Base-by-base conservation (phyloP, 2,888 invertebrate species). In the Lissocephala sabroskyi region DNA sequence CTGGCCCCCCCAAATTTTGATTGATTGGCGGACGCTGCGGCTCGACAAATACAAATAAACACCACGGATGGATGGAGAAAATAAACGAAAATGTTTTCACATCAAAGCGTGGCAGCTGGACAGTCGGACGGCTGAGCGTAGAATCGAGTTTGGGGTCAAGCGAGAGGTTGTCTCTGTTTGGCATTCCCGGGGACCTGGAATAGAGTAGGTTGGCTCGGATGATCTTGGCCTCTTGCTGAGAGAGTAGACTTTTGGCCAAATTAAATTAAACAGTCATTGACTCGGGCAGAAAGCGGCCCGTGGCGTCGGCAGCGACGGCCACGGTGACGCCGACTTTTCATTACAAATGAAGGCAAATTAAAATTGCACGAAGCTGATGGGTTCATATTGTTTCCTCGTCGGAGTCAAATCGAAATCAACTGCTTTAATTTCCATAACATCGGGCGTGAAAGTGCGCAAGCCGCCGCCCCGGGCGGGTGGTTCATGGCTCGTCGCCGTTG, bases 241-340 rank as follows among this genome's bases (percentile, higher is more conserved):
- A 4, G 30, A 66, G 68, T 63, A 68, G 68, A 65, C 68, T 68
- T 62, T 59, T 65, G 30, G 46, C 44, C 53, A 71, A 71, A 70
- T 71, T 74, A 67, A 71, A 73, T 73, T 73, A 73, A 73, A 56
- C 64, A 73, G 71, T 73, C 71, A 75, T 75, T 73, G 71, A 73
- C 71, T 75, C 65, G 44, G 40, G 48, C n/a, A n/a, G n/a, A n/a
- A n/a, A n/a, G n/a, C n/a, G n/a, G n/a, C n/a, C n/a, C n/a, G n/a
- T n/a, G n/a, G n/a, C n/a, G n/a, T n/a, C n/a, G n/a, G n/a, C n/a
- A n/a, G n/a, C n/a, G n/a, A n/a, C n/a, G n/a, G n/a, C n/a, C n/a
- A n/a, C n/a, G n/a, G n/a, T n/a, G n/a, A n/a, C n/a, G n/a, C n/a
- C n/a, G n/a, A n/a, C n/a, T n/a, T n/a, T n/a, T n/a, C n/a, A n/a